These are phyloP conservation scores for Candoia aspera DNA, from an alignment of 2,113 vertebrate genomes.

Conservation along the genomic window DNA sequence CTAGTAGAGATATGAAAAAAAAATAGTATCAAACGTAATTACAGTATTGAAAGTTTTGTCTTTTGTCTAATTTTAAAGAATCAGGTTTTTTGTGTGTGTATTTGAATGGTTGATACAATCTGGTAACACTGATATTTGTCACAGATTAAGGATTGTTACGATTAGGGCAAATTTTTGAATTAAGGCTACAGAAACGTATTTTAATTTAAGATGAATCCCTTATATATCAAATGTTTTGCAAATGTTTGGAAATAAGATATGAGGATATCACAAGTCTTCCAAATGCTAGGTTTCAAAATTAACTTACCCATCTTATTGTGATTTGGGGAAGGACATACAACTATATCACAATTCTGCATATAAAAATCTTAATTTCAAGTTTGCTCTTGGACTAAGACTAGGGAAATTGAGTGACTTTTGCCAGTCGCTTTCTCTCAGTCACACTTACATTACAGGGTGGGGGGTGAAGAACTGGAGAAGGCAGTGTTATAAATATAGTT, in stretches of 20 bases:
- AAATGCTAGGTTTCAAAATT: background rate
- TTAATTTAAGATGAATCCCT: background rate
- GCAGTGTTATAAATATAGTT: background rate
- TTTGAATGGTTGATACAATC: background rate
- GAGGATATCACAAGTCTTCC: background rate
- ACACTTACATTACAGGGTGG: background rate
- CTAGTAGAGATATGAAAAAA: background rate
- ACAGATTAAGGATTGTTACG: background rate
- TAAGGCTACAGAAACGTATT: background rate
- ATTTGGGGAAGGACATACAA: background rate
- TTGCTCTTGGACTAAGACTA: background rate
- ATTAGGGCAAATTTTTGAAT: background rate
- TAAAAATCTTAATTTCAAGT: background rate
- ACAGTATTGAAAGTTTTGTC: background rate
- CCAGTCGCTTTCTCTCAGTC: background rate
- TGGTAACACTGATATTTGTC: background rate
- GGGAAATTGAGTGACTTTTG: background rate
- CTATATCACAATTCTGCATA: background rate
- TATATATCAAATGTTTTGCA: constrained; percentile 16
- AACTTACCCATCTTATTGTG: background rate
- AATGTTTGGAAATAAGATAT: constrained; percentile 1
- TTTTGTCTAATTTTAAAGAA: background rate
- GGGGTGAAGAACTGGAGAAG: background rate
- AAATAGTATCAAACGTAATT: background rate
- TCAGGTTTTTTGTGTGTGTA: background rate